Conservation (phyloP, 2,113 vertebrate species). For the Syrrhaptes paradoxus region DNA sequence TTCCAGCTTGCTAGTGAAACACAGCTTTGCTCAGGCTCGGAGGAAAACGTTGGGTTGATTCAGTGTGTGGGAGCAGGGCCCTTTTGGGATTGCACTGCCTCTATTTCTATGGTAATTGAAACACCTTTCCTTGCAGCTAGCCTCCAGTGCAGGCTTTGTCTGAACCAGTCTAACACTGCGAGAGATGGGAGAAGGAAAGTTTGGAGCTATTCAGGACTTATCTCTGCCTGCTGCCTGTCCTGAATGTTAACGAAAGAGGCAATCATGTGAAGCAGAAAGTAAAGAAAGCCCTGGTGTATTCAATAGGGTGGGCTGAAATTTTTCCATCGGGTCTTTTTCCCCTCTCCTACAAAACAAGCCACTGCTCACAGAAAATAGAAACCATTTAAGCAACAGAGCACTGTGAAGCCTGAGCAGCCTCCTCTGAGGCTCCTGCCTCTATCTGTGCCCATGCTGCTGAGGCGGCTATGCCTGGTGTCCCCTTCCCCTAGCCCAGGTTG, state of each 20-base stretch:
- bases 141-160: neutral
- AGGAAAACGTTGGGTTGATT: neutral
- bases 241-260: neutral
- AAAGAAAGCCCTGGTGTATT: neutral
- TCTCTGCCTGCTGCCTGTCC: neutral
- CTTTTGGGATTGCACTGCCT: neutral
- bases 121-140: neutral
- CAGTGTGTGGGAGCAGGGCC: accelerated
- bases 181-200: constrained; percentile 7
- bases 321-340: neutral
- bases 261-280: constrained; percentile 5
- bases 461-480: neutral
- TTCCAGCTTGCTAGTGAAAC: neutral
- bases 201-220: neutral
- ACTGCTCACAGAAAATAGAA: neutral
- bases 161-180: neutral
- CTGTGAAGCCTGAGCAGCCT: neutral
- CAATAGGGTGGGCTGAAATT: neutral
- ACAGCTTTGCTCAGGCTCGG: neutral
- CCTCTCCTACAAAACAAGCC: neutral
- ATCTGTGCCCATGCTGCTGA: neutral
- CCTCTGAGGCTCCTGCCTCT: neutral
- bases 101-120: neutral
- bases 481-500: neutral
- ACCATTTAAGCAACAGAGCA: neutral